Evolutionary conservation across 92 coral and sea anemone genomes (phyloP), one percentile per base, ranked within the genome.

Genomic region (Epizoanthus illoricatus): DNA sequence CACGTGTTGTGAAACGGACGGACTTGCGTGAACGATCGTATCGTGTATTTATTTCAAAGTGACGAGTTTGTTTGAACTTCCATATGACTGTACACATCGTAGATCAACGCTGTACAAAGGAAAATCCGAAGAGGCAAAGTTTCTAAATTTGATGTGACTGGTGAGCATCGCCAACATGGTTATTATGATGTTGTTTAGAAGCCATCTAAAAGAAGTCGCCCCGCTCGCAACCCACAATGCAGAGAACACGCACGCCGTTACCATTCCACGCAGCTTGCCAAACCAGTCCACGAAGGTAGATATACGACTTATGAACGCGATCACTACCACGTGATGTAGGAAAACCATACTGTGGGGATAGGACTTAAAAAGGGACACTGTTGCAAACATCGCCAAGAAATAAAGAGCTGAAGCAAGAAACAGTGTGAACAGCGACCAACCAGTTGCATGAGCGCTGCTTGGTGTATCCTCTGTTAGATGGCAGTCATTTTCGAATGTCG

Each of bases 121-220:
- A 90, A 87, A 64, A 90, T 90, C 54, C 87, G 91, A 52, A 90
- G 85, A 84, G 18, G 84, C 73, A 45, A 90, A 90, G 69, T 87
- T 87, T 81, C 62, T 61, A 69, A 90, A 87, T 60, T 87, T 90
- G 21, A 90, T 78, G 61, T 87, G 84, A 6, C 93, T 84, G 0
- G 88, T 82, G 45, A 90, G 71, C 18, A 87, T 67, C 33, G 91
- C 84, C n/a, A 90, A 85, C 65, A 90, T 54, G 0, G 76, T 87
- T 28, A 90, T 76, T 15, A 90, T 74, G 7, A 80, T 11, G 43
- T 90, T 73, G 76, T 90, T 90, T 6, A 90, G 10, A 65, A 90
- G 63, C 93, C 93, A 90, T 11, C 91, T 88, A 75, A 84, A 70
- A 0, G 85, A 55, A n/a, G 91, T 87, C 7, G 84, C 17, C 18